Conservation (phyloP, 1,140 invertebrate genomes). For the Dryas iulia region DNA sequence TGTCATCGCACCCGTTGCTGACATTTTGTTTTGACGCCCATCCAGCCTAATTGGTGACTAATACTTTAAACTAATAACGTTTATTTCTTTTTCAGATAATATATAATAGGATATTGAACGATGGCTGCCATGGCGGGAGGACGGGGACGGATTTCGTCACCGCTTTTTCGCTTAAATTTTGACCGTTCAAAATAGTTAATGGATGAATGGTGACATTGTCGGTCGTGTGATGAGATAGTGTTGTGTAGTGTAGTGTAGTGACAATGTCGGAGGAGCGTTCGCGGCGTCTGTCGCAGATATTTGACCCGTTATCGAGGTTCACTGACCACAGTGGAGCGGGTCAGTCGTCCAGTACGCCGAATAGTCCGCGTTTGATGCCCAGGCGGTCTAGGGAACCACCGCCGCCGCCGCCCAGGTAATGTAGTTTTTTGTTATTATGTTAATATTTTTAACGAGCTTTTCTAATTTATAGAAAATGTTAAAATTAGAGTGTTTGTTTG, state of each 20-base stretch:
- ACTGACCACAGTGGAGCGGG: constrained; percentile 81
- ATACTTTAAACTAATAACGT: constrained; percentile 45
- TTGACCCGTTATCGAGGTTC: constrained; percentile 87
- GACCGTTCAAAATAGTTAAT: constrained; percentile 65
- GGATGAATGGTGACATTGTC: constrained; percentile 47
- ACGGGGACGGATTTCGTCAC: constrained; percentile 50
- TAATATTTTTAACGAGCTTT: not conserved
- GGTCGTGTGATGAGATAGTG: constrained; percentile 61
- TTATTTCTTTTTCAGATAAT: constrained; percentile 37
- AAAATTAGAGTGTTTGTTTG: too few species aligned
- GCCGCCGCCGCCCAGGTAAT: constrained; percentile 80
- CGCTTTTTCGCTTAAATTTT: constrained; percentile 53
- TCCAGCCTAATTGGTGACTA: constrained; percentile 62
- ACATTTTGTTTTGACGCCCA: constrained; percentile 53
- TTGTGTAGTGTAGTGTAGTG: constrained; percentile 57
- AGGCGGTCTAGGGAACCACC: constrained; percentile 77
- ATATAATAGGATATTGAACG: constrained; percentile 28
- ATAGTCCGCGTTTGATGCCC: constrained; percentile 85
- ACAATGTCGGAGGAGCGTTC: constrained; percentile 82
- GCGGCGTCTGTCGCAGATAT: constrained; percentile 88
- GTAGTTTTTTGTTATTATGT: not conserved
- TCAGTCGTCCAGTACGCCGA: constrained; percentile 82
- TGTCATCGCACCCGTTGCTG: constrained; percentile 37
- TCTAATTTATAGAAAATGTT: too few species aligned
- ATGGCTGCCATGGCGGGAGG: constrained; percentile 57